A percentile compares a stretch with the other conserved stretches of the same genome.
Conservation (phyloP, 2,797 vertebrate species). For the Coregonus sp. region DNA sequence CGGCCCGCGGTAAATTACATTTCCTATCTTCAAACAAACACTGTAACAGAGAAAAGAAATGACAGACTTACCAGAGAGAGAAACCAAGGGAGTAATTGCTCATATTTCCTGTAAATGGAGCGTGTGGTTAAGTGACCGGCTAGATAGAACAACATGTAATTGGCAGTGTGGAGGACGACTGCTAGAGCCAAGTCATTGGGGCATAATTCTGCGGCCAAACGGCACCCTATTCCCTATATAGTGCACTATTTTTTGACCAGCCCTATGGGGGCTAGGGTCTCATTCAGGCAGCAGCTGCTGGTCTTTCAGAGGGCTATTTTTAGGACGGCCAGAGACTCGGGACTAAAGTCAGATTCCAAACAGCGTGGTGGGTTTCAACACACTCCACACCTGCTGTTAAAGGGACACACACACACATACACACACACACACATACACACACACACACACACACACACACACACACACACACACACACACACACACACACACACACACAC, state of each 20-base stretch:
- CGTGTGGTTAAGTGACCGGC: slow-evolving; percentile 24
- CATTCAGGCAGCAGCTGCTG: slow-evolving; percentile 20
- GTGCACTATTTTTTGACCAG: neutral
- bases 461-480: neutral
- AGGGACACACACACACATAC: neutral
- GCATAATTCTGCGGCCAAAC: slow-evolving; percentile 23
- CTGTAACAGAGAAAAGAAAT: slow-evolving; percentile 30
- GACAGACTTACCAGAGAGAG: slow-evolving; percentile 64
- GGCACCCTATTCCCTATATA: neutral
- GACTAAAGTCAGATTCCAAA: slow-evolving; percentile 21
- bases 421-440: neutral
- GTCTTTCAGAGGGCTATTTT: slow-evolving; percentile 73
- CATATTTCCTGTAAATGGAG: slow-evolving; percentile 60
- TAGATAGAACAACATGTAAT: slow-evolving; percentile 53
- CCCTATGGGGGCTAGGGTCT: neutral
- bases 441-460: neutral
- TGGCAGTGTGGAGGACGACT: slow-evolving; percentile 44
- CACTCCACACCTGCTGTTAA: slow-evolving; percentile 17
- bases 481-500: too few relatives aligned
- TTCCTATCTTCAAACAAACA: slow-evolving; percentile 34
- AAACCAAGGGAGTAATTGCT: slow-evolving; percentile 47
- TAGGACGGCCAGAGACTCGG: slow-evolving; percentile 64
- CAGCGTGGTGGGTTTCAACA: neutral
- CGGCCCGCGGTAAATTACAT: slow-evolving; percentile 35
- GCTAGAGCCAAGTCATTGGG: slow-evolving; percentile 68